Evolutionary conservation across 2,888 invertebrate species (phyloP), one percentile per base, ranked within the genome.

Genomic region (Endotricha flammealis): DNA sequence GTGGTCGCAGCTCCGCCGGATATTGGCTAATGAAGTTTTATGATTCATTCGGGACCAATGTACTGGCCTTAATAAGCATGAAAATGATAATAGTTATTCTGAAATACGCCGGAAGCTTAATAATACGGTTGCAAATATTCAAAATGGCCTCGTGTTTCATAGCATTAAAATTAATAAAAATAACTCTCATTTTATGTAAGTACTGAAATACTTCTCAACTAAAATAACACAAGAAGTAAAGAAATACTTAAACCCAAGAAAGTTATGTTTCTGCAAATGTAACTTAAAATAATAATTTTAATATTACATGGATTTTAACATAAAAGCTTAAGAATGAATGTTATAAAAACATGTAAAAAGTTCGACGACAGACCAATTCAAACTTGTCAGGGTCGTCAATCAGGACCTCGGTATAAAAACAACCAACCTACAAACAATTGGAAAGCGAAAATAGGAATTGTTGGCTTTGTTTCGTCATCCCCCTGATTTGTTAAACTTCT

Each of bases 381-480:
- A 57, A 58, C 47, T 59, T 57, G 55, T 50, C 52, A 46, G 46
- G 44, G 57, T 58, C 55, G 59, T 59, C 64, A 62, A 64, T 64
- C 61, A 55, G 39, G 33, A 43, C 38, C 40, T 17, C 41, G 44
- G 36, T 44, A 41, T 48, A 55, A 59, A 60, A 64, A 63, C 60
- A 57, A 41, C 33, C 39, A 34, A 57, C 48, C 44, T 32, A 38
- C 52, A 48, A 67, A 64, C 63, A 62, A 63, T 61, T 52, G 62
- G 44, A 56, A 59, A 61, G 54, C 57, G 62, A 57, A 63, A 67
- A 67, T 61, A 64, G 55, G 49, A 55, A 60, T 60, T 53, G 56
- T 51, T 54, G 57, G 54, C 57, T 61, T 59, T 57, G 63, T 63
- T 58, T 53, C 57, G 62, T 63, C 65, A 64, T 59, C 47, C 52